These are phyloP conservation scores for Mesitornis unicolor DNA, from an alignment of 2,113 vertebrate species.

Conservation along the genomic window DNA sequence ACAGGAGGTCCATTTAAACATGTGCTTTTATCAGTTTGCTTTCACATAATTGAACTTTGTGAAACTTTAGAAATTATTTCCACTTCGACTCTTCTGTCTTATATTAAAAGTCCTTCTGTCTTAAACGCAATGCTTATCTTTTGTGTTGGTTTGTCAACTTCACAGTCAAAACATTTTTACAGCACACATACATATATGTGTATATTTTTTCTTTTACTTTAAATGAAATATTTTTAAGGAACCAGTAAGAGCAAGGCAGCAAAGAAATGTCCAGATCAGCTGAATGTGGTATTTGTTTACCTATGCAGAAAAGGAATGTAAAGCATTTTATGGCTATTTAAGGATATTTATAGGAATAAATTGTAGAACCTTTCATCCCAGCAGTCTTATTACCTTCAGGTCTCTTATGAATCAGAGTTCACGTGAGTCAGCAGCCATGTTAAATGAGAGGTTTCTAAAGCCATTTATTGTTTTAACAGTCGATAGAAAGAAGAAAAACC, in stretches of 20 bases:
- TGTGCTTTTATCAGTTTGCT: background rate
- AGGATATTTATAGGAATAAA: background rate
- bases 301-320: background rate
- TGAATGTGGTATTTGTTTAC: background rate
- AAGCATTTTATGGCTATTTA: background rate
- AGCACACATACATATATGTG: fast-evolving
- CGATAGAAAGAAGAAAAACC: background rate
- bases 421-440: background rate
- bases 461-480: background rate
- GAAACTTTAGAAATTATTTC: background rate
- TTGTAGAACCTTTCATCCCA: background rate
- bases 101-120: background rate
- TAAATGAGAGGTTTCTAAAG: background rate
- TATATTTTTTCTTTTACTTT: background rate
- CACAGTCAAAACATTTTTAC: background rate
- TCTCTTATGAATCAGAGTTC: background rate
- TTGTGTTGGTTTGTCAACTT: background rate
- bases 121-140: background rate
- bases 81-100: background rate
- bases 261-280: background rate
- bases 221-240: background rate
- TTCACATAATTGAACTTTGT: background rate
- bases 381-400: background rate
- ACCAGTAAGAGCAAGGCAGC: background rate
- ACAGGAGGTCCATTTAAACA: background rate